Percentiles rank a stretch among this genome's conserved stretches.
Conservation (phyloP, 2,888 invertebrate genomes). For the Epinotia nisella region DNA sequence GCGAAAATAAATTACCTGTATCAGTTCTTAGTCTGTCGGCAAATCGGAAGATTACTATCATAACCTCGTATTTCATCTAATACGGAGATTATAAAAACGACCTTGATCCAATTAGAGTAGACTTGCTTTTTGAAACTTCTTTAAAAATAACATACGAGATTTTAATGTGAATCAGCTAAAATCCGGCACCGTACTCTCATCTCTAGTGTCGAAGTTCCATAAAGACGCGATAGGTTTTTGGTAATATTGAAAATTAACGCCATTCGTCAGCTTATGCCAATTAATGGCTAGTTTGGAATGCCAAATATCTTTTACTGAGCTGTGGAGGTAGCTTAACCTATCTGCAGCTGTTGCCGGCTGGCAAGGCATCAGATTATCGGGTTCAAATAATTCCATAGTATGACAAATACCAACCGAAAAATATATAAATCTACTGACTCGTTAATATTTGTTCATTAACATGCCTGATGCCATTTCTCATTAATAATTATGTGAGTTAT, state of each 20-base stretch:
- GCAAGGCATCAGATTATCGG: neutral
- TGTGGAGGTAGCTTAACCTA: neutral
- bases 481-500: too few relatives aligned
- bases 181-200: constrained; percentile 18
- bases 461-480: too few relatives aligned
- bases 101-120: neutral
- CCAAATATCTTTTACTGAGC: neutral
- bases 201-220: constrained; percentile 13
- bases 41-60: constrained; percentile 50
- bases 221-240: constrained; percentile 1
- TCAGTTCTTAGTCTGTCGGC: constrained; percentile 59
- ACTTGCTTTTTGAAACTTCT: too few relatives aligned
- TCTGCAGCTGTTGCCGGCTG: neutral
- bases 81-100: neutral
- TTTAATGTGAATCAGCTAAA: neutral
- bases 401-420: neutral
- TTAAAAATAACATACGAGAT: neutral
- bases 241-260: neutral
- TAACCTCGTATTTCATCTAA: neutral
- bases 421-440: too few relatives aligned
- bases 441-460: too few relatives aligned
- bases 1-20: constrained; percentile 75
- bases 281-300: neutral
- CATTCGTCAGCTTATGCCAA: neutral
- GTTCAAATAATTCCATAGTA: neutral